phyloP scores from a whole-genome alignment of 2,113 vertebrate species.

The Aptenodytes patagonicus region DNA sequence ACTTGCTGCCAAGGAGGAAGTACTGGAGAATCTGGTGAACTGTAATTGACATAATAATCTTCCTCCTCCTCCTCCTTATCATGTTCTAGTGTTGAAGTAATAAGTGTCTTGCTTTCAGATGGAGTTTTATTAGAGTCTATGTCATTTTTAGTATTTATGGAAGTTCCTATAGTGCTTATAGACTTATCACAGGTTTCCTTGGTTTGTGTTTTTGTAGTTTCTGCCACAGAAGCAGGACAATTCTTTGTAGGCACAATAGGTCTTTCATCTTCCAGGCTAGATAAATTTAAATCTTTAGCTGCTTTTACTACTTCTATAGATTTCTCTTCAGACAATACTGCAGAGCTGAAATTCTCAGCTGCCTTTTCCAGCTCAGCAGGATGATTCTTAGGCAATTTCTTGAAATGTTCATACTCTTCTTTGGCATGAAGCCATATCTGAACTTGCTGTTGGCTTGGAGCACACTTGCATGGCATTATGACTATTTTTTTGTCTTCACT shows the following conservation, averaged over 20 bases:
- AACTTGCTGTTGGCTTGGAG: slow-evolving; percentile 88
- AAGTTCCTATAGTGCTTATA: slow-evolving; percentile 55
- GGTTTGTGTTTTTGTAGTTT: slow-evolving; percentile 45
- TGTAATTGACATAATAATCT: slow-evolving; percentile 64
- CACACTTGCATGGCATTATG: slow-evolving; percentile 92
- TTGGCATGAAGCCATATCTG: slow-evolving; percentile 93
- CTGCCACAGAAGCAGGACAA: slow-evolving; percentile 45
- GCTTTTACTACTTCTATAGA: slow-evolving; percentile 56
- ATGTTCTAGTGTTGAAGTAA: slow-evolving; percentile 37
- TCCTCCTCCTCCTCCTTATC: slow-evolving; percentile 67
- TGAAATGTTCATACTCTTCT: slow-evolving; percentile 87
- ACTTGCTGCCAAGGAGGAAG: slow-evolving; percentile 87
- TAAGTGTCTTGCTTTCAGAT: slow-evolving; percentile 45
- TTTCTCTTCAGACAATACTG: slow-evolving; percentile 52
- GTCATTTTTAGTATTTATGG: slow-evolving; percentile 25
- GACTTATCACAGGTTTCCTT: slow-evolving; percentile 65
- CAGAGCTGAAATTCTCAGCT: slow-evolving; percentile 45
- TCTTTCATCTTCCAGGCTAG: slow-evolving; percentile 58
- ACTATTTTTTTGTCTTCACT: slow-evolving; percentile 87
- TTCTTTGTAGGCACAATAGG: slow-evolving; percentile 67
- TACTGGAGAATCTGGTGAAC: slow-evolving; percentile 80
- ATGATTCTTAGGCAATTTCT: slow-evolving; percentile 72
- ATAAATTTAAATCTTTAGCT: slow-evolving; percentile 50
- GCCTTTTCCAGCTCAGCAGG: slow-evolving; percentile 54
- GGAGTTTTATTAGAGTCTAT: slow-evolving; percentile 25